These are phyloP conservation scores for Trachelus troglodyta DNA, from an alignment of 2,888 invertebrate genomes.

Conservation along the genomic window DNA sequence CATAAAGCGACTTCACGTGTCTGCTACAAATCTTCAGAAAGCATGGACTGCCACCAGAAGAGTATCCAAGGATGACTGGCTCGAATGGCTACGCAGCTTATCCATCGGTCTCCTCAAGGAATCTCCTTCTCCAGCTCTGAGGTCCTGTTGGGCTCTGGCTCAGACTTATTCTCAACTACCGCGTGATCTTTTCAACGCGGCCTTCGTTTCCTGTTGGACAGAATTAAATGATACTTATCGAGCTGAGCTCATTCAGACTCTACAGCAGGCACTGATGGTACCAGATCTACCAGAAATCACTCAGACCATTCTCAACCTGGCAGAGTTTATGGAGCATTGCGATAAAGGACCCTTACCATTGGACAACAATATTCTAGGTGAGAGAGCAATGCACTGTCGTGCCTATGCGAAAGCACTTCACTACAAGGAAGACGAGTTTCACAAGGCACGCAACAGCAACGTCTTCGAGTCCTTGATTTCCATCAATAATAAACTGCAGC, in stretches of 20 bases:
- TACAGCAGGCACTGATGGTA: conserved; percentile 90
- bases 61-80: conserved; percentile 98
- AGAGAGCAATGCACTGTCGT: conserved; percentile 94
- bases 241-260: conserved; percentile 84
- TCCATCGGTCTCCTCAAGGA: conserved; percentile 94
- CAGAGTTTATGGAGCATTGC: conserved; percentile 99
- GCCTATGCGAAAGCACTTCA: conserved; percentile 86
- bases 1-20: conserved; percentile 85
- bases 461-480: conserved; percentile 94
- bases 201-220: conserved; percentile 99
- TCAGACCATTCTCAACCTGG: conserved; percentile 95
- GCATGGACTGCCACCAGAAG: conserved; percentile 93
- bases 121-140: conserved; percentile 93
- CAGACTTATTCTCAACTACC: conserved; percentile 96
- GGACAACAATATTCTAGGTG: conserved; percentile 87
- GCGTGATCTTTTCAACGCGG: conserved; percentile 96
- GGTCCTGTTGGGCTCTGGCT: conserved; percentile 92
- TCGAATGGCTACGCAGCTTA: conserved; percentile 94
- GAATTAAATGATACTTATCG: conserved; percentile 87
- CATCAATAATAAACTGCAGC: conserved; percentile 98
- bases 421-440: conserved; percentile 95
- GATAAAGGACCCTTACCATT: conserved; percentile 95
- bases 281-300: conserved; percentile 96
- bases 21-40: conserved; percentile 84
- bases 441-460: conserved; percentile 82